Base-by-base conservation (phyloP, 2,797 vertebrate species). In the Tadarida brasiliensis region DNA sequence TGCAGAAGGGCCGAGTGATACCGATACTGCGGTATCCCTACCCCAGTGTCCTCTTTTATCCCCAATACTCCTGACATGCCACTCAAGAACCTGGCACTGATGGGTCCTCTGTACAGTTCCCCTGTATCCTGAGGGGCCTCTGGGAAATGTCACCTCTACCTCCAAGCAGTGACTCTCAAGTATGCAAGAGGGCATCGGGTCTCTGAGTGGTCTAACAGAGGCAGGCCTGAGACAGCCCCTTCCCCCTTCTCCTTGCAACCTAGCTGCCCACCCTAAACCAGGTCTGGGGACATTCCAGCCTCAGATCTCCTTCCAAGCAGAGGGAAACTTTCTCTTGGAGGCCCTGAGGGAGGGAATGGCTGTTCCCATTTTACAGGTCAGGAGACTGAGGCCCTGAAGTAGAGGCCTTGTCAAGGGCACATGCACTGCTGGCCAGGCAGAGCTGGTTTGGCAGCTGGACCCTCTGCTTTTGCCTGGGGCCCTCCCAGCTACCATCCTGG, bases 331-430 rank as follows among this genome's bases (percentile, higher is more conserved):
- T 28, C 15, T 68, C 44, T 16, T 80, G 44, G 76, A 81, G 54
- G 35, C 67, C 26, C 22, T 35, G 22, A 63, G 59, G 12, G 49
- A 24, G 68, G 35, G 19, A 39, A 61, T 54, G 19, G n/a, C 54
- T 80, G 68, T 70, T 76, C 59, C 92, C 71, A 84, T 71, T 95
- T 87, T 83, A 76, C n/a, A 80, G 81, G 63, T 65, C 47, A 81
- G 49, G 28, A 87, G 49, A 90, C 59, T 65, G 91, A 96, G 83
- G 54, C n/a, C 33, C 91, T 49, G 17, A 67, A 92, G 44, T 6
- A 24, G 26, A 76, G 26, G 26, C 65, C 73, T 90, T 74, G 59
- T 47, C 26, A 8, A 8, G 20, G 71, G 28, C 57, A 83, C 47
- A 86, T 28, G 20, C 11, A 11, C 54, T 67, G 15, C 51, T 95